Base-by-base conservation (phyloP, 2,888 invertebrate species). In the Capitulum mitella region DNA sequence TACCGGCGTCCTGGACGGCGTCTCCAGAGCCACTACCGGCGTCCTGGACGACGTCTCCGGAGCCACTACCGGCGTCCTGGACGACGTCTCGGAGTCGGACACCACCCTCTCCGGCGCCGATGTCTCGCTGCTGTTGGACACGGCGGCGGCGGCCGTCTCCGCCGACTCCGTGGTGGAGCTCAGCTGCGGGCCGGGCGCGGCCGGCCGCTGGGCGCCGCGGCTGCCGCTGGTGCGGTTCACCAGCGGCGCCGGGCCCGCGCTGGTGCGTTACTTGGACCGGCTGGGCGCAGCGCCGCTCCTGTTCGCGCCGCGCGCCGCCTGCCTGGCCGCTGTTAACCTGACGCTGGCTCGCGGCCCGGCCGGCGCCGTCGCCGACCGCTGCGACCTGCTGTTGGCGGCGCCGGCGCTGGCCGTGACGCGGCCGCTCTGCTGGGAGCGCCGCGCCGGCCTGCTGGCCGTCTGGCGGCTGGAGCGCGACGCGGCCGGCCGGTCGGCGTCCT, bases 331-430 rank as follows among this genome's bases (percentile, higher is more conserved):
- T 22, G 34, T 34, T 2, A 54, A 54, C 54, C 70, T 70, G 37
- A 19, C 70, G 10, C 10, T 61, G 3, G 32, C 14, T 1, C 70
- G 70, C 37, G 70, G 70, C 37, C 70, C 70, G 34, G 70, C 26
- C 37, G 70, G 37, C 34, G 37, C 29, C 37, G 70, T 70, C 6
- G 37, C 70, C 1, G 37, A 37, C 70, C 5, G 70, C 34, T 70
- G 70, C 70, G 22, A 26, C 3, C 37, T 0, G 34, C 70, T 70
- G 37, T 22, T 70, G 22, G 22, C 22, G 34, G 37, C 70, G 37
- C 70, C 70, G 70, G 37, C 26, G 70, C 37, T 70, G 37, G 34
- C 37, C 70, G 70, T 70, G 22, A 70, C 70, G 22, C 70, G 70
- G 70, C 70, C 70, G 2, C 70, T 70, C 70, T 70, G 70, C 70